These are phyloP conservation scores for Mactra quadrangularis DNA, from an alignment of 1,140 invertebrate genomes.

Conservation along the genomic window DNA sequence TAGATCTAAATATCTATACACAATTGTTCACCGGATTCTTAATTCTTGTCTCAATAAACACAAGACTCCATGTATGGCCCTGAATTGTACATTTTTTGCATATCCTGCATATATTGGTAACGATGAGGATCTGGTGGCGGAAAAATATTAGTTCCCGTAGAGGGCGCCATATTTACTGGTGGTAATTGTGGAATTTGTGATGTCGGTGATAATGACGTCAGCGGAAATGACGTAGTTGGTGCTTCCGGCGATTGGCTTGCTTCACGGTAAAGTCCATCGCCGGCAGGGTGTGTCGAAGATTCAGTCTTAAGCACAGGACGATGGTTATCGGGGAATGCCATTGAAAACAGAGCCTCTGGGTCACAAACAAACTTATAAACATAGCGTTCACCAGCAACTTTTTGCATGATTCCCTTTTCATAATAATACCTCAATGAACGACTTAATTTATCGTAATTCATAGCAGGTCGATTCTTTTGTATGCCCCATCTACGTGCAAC, in stretches of 20 bases:
- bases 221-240: constrained; percentile 64
- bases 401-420: constrained; percentile 91
- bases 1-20: too few species aligned
- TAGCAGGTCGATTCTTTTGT: constrained; percentile 92
- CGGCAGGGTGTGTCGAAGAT: constrained; percentile 63
- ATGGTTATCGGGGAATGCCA: constrained; percentile 87
- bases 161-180: constrained; percentile 50
- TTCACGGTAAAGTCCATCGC: constrained; percentile 68
- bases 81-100: constrained; percentile 78
- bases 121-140: constrained; percentile 71
- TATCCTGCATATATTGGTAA: constrained; percentile 79
- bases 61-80: constrained; percentile 80
- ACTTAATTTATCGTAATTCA: constrained; percentile 99
- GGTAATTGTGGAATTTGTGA: constrained; percentile 62
- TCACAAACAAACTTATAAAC: constrained; percentile 98
- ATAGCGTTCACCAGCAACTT: constrained; percentile 94
- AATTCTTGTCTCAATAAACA: constrained; percentile 70
- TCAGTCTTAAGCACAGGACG: constrained; percentile 79
- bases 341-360: constrained; percentile 95
- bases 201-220: constrained; percentile 59
- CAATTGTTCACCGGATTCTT: neutral
- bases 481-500: constrained; percentile 86
- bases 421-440: constrained; percentile 97
- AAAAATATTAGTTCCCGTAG: constrained; percentile 57
- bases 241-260: constrained; percentile 67